Evolutionary conservation across 2,888 invertebrate species (phyloP).

Genomic region (Tiphia femorata): DNA sequence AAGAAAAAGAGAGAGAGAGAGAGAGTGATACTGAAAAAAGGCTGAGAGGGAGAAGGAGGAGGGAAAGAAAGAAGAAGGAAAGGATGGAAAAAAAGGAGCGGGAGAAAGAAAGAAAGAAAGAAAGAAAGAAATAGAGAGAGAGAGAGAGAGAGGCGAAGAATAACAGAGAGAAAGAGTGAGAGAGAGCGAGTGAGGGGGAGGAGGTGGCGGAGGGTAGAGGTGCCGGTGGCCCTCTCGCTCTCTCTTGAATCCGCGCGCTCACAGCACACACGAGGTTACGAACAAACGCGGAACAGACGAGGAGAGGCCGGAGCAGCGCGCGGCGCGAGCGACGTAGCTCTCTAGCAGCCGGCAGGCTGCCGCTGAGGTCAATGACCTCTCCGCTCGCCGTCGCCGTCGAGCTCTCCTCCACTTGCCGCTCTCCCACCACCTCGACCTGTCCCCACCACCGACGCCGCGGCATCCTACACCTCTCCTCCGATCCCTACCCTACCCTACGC

Average conservation of each 20-base stretch:
- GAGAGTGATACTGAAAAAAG: not conserved
- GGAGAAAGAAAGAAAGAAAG: not conserved
- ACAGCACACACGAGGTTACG: slow-evolving; percentile 60
- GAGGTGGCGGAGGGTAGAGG: slow-evolving; percentile 5
- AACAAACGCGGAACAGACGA: slow-evolving; percentile 60
- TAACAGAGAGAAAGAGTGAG: slow-evolving; percentile 3
- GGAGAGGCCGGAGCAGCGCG: slow-evolving; percentile 51
- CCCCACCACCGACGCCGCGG: slow-evolving; percentile 21
- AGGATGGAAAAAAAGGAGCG: too few species aligned
- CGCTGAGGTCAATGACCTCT: slow-evolving; percentile 68
- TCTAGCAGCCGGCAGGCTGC: slow-evolving; percentile 68
- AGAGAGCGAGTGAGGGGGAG: slow-evolving; percentile 10
- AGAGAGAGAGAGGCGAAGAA: slow-evolving; percentile 11
- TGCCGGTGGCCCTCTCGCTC: slow-evolving; percentile 18
- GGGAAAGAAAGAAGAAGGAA: not conserved
- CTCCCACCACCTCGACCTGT: too few species aligned
- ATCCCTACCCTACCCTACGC: slow-evolving; percentile 7
- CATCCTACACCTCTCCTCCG: slow-evolving; percentile 20
- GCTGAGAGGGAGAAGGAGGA: not conserved
- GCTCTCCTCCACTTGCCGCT: slow-evolving; percentile 55
- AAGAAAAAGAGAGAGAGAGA: not conserved
- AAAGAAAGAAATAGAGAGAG: slow-evolving; percentile 18
- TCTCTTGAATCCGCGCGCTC: slow-evolving; percentile 43
- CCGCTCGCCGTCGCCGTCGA: slow-evolving; percentile 64
- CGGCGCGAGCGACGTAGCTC: slow-evolving; percentile 59